These are phyloP conservation scores for Trinorchestia longiramus DNA, from an alignment of 1,140 invertebrate genomes.

Conservation along the genomic window DNA sequence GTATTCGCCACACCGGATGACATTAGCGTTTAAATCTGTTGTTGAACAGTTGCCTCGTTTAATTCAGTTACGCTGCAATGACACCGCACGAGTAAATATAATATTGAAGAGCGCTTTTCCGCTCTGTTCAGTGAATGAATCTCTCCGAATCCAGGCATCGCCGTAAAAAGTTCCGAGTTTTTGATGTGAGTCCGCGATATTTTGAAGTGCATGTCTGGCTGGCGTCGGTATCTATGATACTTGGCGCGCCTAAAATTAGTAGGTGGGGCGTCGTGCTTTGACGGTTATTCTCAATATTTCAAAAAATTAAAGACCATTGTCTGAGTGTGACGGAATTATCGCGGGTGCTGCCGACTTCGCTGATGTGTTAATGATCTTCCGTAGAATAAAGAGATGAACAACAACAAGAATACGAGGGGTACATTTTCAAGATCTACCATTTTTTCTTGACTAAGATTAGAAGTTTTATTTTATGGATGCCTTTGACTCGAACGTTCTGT, in stretches of 20 bases:
- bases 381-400: not conserved
- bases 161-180: not conserved
- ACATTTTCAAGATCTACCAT: not conserved
- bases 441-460: not conserved
- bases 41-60: not conserved
- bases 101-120: not conserved
- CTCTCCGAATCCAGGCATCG: not conserved
- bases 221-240: not conserved
- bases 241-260: not conserved
- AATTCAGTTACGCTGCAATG: not conserved
- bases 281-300: not conserved
- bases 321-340: not conserved
- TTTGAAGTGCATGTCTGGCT: not conserved
- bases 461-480: conserved; percentile 9
- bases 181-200: not conserved
- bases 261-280: not conserved
- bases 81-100: not conserved
- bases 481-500: conserved; percentile 1
- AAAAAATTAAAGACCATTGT: not conserved
- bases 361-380: not conserved
- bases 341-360: not conserved
- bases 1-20: not conserved
- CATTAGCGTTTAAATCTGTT: not conserved
- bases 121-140: not conserved
- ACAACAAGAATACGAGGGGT: not conserved